Conservation (phyloP, 1,140 invertebrate genomes). For the Ips nitidus region DNA sequence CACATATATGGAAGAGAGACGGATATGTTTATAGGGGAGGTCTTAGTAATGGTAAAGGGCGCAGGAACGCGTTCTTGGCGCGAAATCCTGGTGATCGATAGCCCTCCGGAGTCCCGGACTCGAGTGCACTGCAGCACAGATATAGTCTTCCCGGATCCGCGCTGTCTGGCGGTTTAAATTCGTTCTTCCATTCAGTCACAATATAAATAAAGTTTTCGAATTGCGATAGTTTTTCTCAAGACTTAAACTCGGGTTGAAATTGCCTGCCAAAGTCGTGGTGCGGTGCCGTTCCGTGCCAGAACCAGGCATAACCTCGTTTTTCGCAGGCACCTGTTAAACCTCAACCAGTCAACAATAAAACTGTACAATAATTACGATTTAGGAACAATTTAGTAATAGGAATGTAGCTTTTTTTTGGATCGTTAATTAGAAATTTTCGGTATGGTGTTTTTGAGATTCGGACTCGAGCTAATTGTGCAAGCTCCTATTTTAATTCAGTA, state of each 20-base stretch:
- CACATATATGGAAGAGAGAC: too few species aligned
- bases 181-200: constrained; percentile 32
- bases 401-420: too few species aligned
- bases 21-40: too few species aligned
- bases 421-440: too few species aligned
- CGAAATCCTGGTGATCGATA: constrained; percentile 46
- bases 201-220: constrained; percentile 1
- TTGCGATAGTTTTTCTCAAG: background rate
- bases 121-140: constrained; percentile 43
- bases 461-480: too few species aligned
- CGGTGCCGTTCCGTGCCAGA: background rate
- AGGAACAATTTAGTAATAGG: background rate
- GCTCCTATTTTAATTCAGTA: too few species aligned
- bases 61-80: constrained; percentile 41
- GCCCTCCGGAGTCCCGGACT: constrained; percentile 43
- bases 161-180: constrained; percentile 32
- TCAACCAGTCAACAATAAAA: constrained; percentile 25
- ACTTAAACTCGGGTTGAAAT: constrained; percentile 7
- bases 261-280: background rate
- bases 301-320: constrained; percentile 3
- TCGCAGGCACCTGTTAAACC: constrained; percentile 30
- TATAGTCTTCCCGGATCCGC: constrained; percentile 43
- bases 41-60: background rate
- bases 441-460: too few species aligned
- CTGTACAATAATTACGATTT: constrained; percentile 30